A percentile compares a stretch with the other conserved stretches of the same genome.
Evolutionary conservation across 1,140 invertebrate species (phyloP).

Genomic region (Drosophila pruinosa): DNA sequence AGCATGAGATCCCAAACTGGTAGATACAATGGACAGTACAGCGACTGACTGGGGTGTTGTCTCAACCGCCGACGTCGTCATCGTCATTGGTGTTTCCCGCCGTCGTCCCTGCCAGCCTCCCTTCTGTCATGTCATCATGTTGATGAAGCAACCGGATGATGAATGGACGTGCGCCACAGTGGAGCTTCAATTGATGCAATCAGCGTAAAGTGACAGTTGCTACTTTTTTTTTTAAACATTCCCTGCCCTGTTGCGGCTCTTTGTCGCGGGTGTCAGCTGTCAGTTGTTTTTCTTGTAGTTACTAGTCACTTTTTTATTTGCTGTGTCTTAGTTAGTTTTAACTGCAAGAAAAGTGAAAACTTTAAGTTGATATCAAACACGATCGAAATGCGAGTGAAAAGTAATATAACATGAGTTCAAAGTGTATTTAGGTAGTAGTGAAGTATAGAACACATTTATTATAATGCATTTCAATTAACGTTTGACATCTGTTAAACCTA

Average conservation of each 20-base stretch:
- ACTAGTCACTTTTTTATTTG: conserved; percentile 48
- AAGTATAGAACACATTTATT: not conserved
- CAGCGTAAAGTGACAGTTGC: conserved; percentile 78
- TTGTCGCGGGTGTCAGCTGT: conserved; percentile 50
- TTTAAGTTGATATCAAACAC: conserved; percentile 1
- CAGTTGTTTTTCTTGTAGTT: conserved; percentile 30
- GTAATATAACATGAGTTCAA: not conserved
- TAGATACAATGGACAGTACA: conserved; percentile 4
- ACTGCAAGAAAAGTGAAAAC: not conserved
- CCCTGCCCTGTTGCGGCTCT: conserved; percentile 17
- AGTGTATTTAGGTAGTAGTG: not conserved
- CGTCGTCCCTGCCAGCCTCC: not conserved
- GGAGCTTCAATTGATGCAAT: conserved; percentile 81
- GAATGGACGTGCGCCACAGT: conserved; percentile 81
- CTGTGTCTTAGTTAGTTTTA: conserved; percentile 33
- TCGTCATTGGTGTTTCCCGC: not conserved
- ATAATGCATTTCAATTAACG: not conserved
- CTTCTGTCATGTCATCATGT: conserved; percentile 77
- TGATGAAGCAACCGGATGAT: conserved; percentile 81
- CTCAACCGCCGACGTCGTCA: conserved; percentile 48
- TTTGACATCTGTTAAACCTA: too few species aligned
- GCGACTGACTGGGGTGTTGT: conserved; percentile 29
- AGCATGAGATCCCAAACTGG: conserved; percentile 35
- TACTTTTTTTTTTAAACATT: conserved; percentile 22
- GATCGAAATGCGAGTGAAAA: not conserved